A percentile compares a stretch with the other conserved stretches of the same genome.
These are phyloP conservation scores for Montipora cactus DNA, from an alignment of 64 coral and sea anemone species.

Conservation along the genomic window DNA sequence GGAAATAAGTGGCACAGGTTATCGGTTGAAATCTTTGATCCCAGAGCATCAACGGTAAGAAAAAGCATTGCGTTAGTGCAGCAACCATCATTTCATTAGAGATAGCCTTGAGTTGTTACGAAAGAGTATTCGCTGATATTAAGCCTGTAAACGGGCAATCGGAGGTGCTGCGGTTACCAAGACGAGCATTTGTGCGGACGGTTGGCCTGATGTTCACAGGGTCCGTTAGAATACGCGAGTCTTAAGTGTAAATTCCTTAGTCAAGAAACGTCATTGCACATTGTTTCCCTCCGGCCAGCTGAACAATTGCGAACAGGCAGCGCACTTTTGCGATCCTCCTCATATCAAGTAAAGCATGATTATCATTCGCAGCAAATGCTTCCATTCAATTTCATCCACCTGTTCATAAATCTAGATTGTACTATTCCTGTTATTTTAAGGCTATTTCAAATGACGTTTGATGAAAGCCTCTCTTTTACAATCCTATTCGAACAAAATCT, in stretches of 20 bases:
- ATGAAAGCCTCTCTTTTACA: not conserved
- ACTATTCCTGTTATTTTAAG: not conserved
- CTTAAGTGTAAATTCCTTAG: not conserved
- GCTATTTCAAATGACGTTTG: slow-evolving; percentile 3
- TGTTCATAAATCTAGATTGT: not conserved
- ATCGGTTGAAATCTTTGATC: not conserved
- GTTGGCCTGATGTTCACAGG: not conserved
- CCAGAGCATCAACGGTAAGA: slow-evolving; percentile 7
- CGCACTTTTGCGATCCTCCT: not conserved
- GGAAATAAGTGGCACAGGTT: slow-evolving; percentile 42
- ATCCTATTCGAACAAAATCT: not conserved
- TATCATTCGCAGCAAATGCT: not conserved
- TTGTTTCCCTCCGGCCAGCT: not conserved
- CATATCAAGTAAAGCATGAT: not conserved
- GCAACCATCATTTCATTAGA: not conserved
- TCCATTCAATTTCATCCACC: not conserved
- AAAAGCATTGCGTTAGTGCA: not conserved
- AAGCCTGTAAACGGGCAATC: not conserved
- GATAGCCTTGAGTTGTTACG: not conserved
- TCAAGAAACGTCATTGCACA: not conserved
- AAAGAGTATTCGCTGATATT: not conserved
- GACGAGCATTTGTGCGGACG: not conserved
- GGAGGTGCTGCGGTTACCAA: not conserved
- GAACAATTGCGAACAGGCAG: not conserved
- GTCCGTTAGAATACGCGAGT: not conserved